Conservation (phyloP, 2,888 invertebrate genomes). For the Zelleria hepariella region DNA sequence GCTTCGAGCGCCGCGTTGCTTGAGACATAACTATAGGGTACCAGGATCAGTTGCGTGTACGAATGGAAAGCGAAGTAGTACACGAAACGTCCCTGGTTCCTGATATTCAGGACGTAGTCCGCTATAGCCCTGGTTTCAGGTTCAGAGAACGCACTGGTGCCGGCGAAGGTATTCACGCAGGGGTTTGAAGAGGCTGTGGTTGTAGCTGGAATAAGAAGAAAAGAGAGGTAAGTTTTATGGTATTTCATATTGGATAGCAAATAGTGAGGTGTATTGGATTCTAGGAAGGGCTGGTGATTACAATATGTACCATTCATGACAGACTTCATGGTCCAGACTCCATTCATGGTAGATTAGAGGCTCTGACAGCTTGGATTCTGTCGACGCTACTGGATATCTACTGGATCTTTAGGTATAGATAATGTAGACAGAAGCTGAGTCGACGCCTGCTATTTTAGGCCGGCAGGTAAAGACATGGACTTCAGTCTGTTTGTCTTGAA, state of each 20-base stretch:
- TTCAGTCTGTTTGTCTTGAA: too few species aligned
- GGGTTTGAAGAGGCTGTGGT: constrained; percentile 47
- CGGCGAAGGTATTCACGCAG: constrained; percentile 68
- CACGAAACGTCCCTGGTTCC: constrained; percentile 30
- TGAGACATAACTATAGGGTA: constrained; percentile 60
- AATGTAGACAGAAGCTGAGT: too few species aligned
- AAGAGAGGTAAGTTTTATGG: background rate
- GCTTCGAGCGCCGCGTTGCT: constrained; percentile 21
- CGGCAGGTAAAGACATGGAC: too few species aligned
- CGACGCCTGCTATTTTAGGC: too few species aligned
- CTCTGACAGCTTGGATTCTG: too few species aligned
- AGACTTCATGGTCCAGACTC: too few species aligned
- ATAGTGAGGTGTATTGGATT: background rate
- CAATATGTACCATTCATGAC: too few species aligned
- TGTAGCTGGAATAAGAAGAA: constrained; percentile 27
- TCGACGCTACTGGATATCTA: too few species aligned
- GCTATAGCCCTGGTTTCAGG: constrained; percentile 59
- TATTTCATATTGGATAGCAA: background rate
- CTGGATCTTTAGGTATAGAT: too few species aligned
- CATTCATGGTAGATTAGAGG: too few species aligned
- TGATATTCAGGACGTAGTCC: constrained; percentile 35
- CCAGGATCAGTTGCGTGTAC: constrained; percentile 64
- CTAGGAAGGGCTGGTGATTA: too few species aligned
- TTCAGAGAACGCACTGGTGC: constrained; percentile 66
- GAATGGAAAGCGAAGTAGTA: constrained; percentile 73